Conservation (phyloP, 2,113 vertebrate genomes). For the Colossoma macropomum region DNA sequence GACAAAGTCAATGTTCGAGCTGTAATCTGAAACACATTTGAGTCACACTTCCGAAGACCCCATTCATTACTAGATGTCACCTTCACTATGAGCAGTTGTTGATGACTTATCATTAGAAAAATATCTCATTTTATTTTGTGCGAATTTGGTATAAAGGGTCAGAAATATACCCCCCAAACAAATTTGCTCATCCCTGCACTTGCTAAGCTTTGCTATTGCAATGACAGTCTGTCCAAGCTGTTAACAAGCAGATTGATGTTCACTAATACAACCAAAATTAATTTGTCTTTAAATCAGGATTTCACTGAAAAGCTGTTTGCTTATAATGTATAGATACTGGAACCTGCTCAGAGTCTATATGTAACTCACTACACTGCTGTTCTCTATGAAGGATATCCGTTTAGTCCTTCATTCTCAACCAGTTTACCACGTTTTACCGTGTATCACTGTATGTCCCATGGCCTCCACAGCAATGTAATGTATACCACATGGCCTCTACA, state of each 20-base stretch:
- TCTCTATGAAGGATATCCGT: no score
- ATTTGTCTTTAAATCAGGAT: not conserved
- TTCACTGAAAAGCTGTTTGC: not conserved
- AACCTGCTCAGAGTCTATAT: no score
- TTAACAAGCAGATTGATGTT: not conserved
- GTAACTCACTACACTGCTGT: no score
- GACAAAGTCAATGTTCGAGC: conserved; percentile 43
- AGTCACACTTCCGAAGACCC: conserved; percentile 6
- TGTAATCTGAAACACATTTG: conserved; percentile 45
- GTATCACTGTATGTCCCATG: no score
- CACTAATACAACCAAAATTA: not conserved
- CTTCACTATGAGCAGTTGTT: not conserved
- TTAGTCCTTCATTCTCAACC: no score
- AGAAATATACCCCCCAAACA: not conserved
- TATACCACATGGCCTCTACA: no score
- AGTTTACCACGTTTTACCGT: no score
- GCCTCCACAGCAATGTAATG: no score
- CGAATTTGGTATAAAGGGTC: not conserved
- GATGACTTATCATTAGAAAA: not conserved
- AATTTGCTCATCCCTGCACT: not conserved
- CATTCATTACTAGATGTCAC: conserved; percentile 12
- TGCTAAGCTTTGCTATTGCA: not conserved
- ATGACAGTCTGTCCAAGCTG: not conserved
- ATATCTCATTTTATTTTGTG: not conserved
- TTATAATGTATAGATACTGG: no score